Conservation (phyloP, 2,797 vertebrate species). For the Lacerta bilineata region DNA sequence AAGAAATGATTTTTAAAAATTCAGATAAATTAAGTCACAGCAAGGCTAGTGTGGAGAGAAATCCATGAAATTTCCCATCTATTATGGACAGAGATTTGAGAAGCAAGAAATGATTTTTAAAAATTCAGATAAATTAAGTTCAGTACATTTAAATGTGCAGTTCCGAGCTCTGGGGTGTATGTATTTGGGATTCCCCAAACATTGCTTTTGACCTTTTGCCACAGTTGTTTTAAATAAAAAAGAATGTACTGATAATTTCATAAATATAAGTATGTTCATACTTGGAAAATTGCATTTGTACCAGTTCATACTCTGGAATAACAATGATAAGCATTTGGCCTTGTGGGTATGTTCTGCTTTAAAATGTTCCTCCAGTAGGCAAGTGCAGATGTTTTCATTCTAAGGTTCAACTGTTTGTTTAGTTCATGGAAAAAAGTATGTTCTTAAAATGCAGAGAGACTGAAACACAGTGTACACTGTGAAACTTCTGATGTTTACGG, state of each 20-base stretch:
- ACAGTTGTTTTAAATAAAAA: constrained; percentile 45
- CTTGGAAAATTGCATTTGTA: not conserved
- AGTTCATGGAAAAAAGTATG: constrained; percentile 41
- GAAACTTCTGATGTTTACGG: constrained; percentile 56
- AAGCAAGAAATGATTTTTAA: constrained; percentile 51
- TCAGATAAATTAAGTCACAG: constrained; percentile 58
- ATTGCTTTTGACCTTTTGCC: constrained; percentile 29
- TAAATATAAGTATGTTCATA: constrained; percentile 23
- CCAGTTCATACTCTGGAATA: constrained; percentile 31
- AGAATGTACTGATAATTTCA: constrained; percentile 22
- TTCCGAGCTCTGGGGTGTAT: constrained; percentile 38
- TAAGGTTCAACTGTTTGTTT: constrained; percentile 65
- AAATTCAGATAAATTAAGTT: constrained; percentile 60
- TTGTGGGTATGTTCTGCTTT: constrained; percentile 56
- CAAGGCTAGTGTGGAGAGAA: constrained; percentile 68
- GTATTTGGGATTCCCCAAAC: constrained; percentile 12
- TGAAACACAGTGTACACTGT: constrained; percentile 33
- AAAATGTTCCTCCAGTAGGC: constrained; percentile 60
- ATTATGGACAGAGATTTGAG: constrained; percentile 65
- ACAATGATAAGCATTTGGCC: constrained; percentile 60
- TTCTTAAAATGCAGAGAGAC: constrained; percentile 40
- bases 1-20: constrained; percentile 56
- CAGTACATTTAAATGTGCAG: constrained; percentile 31
- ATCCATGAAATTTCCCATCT: constrained; percentile 67
- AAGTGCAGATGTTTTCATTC: constrained; percentile 74